Conservation (phyloP, 2,797 vertebrate species). For the Syngnathus rostellatus region DNA sequence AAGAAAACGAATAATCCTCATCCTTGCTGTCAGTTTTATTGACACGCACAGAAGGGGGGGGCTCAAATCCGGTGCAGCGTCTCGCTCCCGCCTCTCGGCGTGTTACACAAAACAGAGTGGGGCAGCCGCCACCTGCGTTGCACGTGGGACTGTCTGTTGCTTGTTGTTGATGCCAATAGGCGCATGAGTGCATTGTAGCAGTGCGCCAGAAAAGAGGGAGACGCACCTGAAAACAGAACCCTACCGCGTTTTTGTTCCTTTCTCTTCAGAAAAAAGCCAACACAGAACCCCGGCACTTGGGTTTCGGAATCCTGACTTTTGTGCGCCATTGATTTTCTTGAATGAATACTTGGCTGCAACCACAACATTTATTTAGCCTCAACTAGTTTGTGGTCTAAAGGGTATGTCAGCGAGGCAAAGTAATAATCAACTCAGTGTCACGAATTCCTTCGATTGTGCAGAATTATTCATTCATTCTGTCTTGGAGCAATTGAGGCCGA, state of each 20-base stretch:
- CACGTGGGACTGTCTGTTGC: constrained; percentile 13
- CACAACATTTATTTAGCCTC: background rate
- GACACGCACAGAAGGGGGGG: constrained; percentile 33
- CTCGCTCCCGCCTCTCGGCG: constrained; percentile 20
- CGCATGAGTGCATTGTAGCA: constrained; percentile 32
- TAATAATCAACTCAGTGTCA: background rate
- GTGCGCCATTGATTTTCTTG: background rate
- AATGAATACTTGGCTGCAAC: background rate
- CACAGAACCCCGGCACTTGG: background rate
- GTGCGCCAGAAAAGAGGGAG: constrained; percentile 27
- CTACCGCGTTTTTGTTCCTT: constrained; percentile 39
- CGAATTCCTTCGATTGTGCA: background rate
- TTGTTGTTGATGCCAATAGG: constrained; percentile 40
- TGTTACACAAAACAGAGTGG: constrained; percentile 7
- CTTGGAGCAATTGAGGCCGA: background rate
- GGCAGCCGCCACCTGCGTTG: constrained; percentile 40
- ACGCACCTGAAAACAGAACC: constrained; percentile 30
- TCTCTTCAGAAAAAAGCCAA: background rate
- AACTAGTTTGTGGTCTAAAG: background rate
- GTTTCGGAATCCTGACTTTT: background rate
- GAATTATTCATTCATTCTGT: background rate
- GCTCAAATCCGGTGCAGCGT: constrained; percentile 17
- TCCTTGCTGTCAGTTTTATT: constrained; percentile 35
- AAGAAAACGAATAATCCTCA: constrained; percentile 37
- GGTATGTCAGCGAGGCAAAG: background rate